phyloP scores from a whole-genome alignment of 2,797 vertebrate species.

The Lophotriccus pileatus region DNA sequence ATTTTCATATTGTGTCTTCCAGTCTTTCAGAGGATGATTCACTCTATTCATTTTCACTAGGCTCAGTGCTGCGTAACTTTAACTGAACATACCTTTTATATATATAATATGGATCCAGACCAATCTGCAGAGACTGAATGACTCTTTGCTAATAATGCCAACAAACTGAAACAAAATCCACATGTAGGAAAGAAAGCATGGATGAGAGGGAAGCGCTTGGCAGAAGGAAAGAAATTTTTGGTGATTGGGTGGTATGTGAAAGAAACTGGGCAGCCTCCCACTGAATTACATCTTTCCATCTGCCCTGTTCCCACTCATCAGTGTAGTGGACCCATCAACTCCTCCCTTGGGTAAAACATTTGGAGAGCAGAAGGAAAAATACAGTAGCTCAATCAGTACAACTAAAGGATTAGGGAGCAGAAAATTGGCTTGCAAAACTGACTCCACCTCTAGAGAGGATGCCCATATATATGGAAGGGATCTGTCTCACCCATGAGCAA shows the following conservation, averaged over 20 bases:
- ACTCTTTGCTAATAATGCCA: constrained; percentile 41
- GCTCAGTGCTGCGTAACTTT: constrained; percentile 23
- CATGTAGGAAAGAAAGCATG: not conserved
- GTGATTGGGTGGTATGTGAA: constrained; percentile 17
- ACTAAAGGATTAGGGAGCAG: not conserved
- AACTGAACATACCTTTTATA: constrained; percentile 11
- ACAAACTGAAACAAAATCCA: constrained; percentile 59
- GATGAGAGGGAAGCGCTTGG: constrained; percentile 9
- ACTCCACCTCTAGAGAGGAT: not conserved
- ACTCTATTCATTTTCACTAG: constrained; percentile 59
- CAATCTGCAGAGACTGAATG: constrained; percentile 2
- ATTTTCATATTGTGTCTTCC: constrained; percentile 49
- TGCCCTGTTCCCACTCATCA: not conserved
- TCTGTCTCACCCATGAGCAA: not conserved
- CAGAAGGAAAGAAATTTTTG: not conserved
- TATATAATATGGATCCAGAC: constrained; percentile 37
- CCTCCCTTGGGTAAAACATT: not conserved
- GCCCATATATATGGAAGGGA: not conserved
- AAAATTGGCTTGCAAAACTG: not conserved
- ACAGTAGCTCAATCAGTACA: not conserved
- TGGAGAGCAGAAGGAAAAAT: not conserved
- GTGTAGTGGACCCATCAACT: not conserved
- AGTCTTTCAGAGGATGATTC: constrained; percentile 66
- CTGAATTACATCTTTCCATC: not conserved
- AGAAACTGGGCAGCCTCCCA: constrained; percentile 12